These are phyloP conservation scores for Boloria euphrosyne DNA, from an alignment of 2,888 invertebrate genomes.

Conservation along the genomic window DNA sequence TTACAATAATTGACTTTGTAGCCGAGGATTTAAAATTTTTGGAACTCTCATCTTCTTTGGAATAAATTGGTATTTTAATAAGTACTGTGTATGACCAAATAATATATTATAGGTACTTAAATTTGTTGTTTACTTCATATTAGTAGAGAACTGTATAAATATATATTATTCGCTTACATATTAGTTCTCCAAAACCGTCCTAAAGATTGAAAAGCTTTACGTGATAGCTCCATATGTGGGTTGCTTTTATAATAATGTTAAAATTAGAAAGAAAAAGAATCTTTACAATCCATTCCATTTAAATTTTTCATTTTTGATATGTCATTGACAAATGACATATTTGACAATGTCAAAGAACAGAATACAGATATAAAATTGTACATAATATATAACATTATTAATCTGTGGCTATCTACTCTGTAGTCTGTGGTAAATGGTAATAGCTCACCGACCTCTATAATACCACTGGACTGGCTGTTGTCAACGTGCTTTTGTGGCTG, in stretches of 20 bases:
- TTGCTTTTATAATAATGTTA: not conserved
- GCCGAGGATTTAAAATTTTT: slow-evolving; percentile 55
- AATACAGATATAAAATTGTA: no score
- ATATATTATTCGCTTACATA: slow-evolving; percentile 56
- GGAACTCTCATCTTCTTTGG: slow-evolving; percentile 53
- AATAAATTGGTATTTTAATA: not conserved
- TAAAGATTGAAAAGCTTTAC: slow-evolving; percentile 48
- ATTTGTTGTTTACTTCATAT: not conserved
- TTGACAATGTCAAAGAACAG: no score
- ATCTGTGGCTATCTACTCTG: no score
- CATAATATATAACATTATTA: no score
- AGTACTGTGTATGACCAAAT: slow-evolving; percentile 6
- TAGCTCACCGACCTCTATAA: no score
- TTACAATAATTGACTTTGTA: slow-evolving; percentile 59
- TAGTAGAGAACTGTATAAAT: not conserved
- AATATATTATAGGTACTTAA: not conserved
- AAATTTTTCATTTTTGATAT: no score
- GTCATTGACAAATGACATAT: no score
- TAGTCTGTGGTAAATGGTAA: no score
- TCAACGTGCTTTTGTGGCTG: no score
- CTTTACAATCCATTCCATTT: not conserved
- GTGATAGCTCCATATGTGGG: slow-evolving; percentile 21
- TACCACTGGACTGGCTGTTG: no score
- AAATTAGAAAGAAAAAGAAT: not conserved
- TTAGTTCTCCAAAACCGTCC: slow-evolving; percentile 67